Percentiles rank a stretch among this genome's conserved stretches.
Evolutionary conservation across 2,888 invertebrate species (phyloP).

Genomic region (Rosalia funebris): DNA sequence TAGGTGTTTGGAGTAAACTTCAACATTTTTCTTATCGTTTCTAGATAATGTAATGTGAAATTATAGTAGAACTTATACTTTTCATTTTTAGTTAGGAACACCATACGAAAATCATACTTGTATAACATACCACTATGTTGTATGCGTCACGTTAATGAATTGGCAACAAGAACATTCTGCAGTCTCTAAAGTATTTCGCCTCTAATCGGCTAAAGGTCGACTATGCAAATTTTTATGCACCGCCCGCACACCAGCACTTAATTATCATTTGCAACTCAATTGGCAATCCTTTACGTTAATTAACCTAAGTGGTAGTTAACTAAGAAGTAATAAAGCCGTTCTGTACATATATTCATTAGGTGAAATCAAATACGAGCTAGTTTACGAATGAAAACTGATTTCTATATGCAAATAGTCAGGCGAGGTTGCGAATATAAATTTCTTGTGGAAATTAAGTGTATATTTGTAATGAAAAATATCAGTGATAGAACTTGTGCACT

Average conservation of each 20-base stretch:
- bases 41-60: no score
- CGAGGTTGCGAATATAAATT: background rate
- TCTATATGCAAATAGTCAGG: background rate
- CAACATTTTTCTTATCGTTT: no score
- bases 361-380: background rate
- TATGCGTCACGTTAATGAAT: no score
- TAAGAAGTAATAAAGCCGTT: background rate
- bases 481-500: no score
- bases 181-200: background rate
- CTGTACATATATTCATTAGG: background rate
- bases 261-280: slow-evolving; percentile 11
- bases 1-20: no score
- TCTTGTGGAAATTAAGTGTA: background rate
- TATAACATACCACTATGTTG: no score
- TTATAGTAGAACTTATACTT: no score
- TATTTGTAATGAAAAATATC: no score
- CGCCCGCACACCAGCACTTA: background rate
- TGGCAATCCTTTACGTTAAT: slow-evolving; percentile 12
- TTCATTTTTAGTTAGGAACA: no score
- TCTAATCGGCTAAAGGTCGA: background rate
- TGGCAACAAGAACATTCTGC: no score
- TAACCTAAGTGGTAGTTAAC: slow-evolving; percentile 14
- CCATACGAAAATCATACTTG: no score
- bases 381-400: background rate
- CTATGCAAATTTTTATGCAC: slow-evolving; percentile 3